Percentiles rank a stretch among this genome's conserved stretches.
These are phyloP conservation scores for Entelurus aequoreus DNA, from an alignment of 2,113 vertebrate species.

Conservation along the genomic window DNA sequence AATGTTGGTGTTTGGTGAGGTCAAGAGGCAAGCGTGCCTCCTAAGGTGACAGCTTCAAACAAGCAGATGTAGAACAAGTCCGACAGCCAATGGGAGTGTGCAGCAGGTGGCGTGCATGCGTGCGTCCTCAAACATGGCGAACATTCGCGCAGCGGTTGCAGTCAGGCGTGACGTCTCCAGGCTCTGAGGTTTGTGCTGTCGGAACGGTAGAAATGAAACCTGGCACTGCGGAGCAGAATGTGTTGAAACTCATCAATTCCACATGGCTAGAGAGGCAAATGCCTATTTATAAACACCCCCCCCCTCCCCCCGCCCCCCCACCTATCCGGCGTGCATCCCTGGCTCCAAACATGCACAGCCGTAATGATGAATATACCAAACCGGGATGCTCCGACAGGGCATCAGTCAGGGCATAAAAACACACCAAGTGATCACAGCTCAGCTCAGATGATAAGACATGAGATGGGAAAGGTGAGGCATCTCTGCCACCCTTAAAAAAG, in stretches of 20 bases:
- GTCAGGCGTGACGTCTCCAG: conserved; percentile 66
- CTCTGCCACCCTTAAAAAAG: conserved; percentile 42
- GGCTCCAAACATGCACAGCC: conserved; percentile 63
- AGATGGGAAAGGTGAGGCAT: conserved; percentile 57
- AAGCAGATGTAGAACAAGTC: conserved; percentile 35
- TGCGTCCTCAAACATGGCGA: conserved; percentile 69
- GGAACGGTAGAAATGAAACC: conserved; percentile 72
- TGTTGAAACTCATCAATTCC: conserved; percentile 74
- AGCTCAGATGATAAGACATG: conserved; percentile 49
- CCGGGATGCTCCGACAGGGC: conserved; percentile 61
- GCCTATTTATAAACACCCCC: conserved; percentile 68
- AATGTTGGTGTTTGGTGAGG: conserved; percentile 37
- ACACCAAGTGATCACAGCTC: conserved; percentile 52
- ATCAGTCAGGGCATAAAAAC: conserved; percentile 68
- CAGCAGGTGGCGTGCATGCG: conserved; percentile 35
- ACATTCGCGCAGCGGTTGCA: conserved; percentile 73
- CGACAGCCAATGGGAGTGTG: conserved; percentile 39
- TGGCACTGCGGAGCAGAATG: conserved; percentile 67
- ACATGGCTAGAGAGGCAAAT: conserved; percentile 71
- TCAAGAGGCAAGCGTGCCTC: conserved; percentile 42
- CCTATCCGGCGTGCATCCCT: conserved; percentile 65
- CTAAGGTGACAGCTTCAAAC: conserved; percentile 56
- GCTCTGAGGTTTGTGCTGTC: conserved; percentile 69
- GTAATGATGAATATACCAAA: conserved; percentile 67
- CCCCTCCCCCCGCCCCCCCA: conserved; percentile 21